phyloP scores from a whole-genome alignment of 2,888 invertebrate genomes.

The Catocala sponsa region DNA sequence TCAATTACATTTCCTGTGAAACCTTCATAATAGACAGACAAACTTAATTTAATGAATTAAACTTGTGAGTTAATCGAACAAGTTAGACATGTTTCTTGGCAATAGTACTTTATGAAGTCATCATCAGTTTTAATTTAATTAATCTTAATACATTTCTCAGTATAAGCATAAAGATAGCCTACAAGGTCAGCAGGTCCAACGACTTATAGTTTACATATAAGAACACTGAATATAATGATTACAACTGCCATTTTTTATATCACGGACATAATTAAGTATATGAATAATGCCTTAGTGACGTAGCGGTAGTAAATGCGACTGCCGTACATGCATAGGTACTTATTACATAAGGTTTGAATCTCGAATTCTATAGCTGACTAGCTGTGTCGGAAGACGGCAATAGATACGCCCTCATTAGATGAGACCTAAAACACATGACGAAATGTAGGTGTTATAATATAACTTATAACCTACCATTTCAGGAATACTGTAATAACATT shows the following conservation, averaged over 20 bases:
- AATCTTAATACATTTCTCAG: constrained; percentile 2
- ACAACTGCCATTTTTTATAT: neutral
- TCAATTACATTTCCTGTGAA: neutral
- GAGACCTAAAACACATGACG: no score
- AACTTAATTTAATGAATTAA: neutral
- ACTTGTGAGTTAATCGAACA: neutral
- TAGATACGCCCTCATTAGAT: no score
- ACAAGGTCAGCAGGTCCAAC: constrained; percentile 5
- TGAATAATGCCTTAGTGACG: no score
- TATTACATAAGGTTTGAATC: no score
- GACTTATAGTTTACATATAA: constrained; percentile 1
- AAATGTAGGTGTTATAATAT: no score
- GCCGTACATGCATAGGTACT: no score
- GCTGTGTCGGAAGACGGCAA: no score
- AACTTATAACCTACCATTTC: no score
- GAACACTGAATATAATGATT: neutral
- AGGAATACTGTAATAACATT: no score
- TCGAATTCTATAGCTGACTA: no score
- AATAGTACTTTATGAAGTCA: neutral
- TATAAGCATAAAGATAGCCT: neutral
- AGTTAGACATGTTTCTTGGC: neutral
- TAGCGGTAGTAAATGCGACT: no score
- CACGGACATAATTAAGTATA: no score
- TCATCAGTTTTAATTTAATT: constrained; percentile 4
- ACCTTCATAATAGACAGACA: neutral